Base-by-base conservation (phyloP, 2,113 vertebrate species). In the Labeo catla region DNA sequence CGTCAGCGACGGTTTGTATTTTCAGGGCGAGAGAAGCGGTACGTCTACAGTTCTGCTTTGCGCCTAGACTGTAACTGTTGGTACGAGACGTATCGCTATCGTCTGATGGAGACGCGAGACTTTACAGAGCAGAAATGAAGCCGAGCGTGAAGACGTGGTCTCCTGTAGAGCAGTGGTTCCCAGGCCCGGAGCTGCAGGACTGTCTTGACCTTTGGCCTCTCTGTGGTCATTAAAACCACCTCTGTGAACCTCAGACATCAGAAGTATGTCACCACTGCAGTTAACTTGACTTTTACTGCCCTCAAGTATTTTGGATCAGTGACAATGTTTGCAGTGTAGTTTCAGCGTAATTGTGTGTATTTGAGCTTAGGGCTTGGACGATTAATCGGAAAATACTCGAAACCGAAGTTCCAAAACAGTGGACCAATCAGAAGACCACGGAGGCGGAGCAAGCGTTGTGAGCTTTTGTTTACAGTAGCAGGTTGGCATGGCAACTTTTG, bases 171-270 rank as follows among this genome's bases (percentile, higher is more conserved):
- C 36, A 28, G 9, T 39, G 3, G 0, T 85, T 61, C 77, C 43
- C 39, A 59, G 45, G 19, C 70, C 36, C 15, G 0, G 16, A n/a
- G 9, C 59, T 63, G 78, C 54, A 65, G 15, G 21, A 50, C 39
- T 8, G 9, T 47, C 76, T 61, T 79, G 81, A 87, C 9, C 65
- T 84, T n/a, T 70, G n/a, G 9, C n/a, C 73, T 76, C 73, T 36
- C 45, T 13, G n/a, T 13, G 61, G 4, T 50, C 54, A 39, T 79
- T 79, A 43, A 54, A 36, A 23, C 36, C n/a, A 43, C 59, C 45
- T 49, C 10, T 61, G 61, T 52, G 19, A 39, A 45, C 57, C 43
- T 84, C 72, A 28, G 21, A 70, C 45, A n/a, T 83, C 19, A 61
- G 61, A 70, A 65, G 47, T 34, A 68, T 52, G 19, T 36, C 54